A percentile compares a stretch with the other conserved stretches of the same genome.
Conservation (phyloP, 2,888 invertebrate genomes). For the Philopedon plagiatum region DNA sequence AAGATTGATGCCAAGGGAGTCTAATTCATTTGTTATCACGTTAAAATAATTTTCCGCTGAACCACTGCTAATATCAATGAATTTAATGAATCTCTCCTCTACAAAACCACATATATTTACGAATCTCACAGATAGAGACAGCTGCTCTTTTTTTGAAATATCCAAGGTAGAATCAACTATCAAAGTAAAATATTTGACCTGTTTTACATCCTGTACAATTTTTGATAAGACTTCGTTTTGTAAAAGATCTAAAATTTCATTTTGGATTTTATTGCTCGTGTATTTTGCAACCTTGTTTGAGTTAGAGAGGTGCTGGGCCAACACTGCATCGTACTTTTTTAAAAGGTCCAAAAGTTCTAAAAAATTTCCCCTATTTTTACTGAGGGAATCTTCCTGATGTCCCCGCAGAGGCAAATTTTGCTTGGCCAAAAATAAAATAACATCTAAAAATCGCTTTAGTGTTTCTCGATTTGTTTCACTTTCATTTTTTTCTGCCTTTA, state of each 20-base stretch:
- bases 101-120: conserved; percentile 2
- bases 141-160: conserved; percentile 24
- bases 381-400: conserved; percentile 12
- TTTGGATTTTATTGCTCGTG: not conserved
- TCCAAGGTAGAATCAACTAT: conserved; percentile 16
- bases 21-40: not conserved
- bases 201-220: conserved; percentile 15
- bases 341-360: conserved; percentile 28
- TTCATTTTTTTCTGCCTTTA: conserved; percentile 17
- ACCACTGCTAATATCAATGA: conserved; percentile 2
- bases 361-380: conserved; percentile 31
- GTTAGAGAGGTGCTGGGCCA: not conserved
- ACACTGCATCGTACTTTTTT: conserved; percentile 23
- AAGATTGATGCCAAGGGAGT: not conserved
- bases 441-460: conserved; percentile 25
- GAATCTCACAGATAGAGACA: conserved; percentile 17
- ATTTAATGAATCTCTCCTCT: conserved; percentile 20
- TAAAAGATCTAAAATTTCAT: conserved; percentile 1
- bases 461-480: conserved; percentile 28
- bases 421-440: conserved; percentile 30
- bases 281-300: not conserved
- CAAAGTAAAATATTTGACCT: conserved; percentile 2
- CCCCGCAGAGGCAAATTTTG: conserved; percentile 35
- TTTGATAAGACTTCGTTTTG: not conserved
- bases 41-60: conserved; percentile 21